These are phyloP conservation scores for Otis tarda DNA, from an alignment of 2,113 vertebrate genomes.

Conservation along the genomic window DNA sequence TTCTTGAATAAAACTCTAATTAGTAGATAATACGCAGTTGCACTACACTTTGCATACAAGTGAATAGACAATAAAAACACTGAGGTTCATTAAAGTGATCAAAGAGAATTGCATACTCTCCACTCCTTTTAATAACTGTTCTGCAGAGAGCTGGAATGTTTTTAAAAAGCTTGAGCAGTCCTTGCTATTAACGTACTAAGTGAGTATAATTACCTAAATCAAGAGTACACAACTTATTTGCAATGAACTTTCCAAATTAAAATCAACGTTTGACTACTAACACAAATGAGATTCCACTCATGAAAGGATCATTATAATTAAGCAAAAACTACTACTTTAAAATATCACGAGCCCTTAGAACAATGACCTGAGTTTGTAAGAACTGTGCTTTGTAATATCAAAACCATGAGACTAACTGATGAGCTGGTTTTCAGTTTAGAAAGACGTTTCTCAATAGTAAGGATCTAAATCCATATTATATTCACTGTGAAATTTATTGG, in stretches of 20 bases:
- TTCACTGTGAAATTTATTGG: background rate
- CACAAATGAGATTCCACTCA: constrained; percentile 46
- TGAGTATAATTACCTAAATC: constrained; percentile 66
- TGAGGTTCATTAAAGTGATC: constrained; percentile 70
- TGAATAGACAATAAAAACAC: constrained; percentile 65
- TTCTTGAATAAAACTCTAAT: constrained; percentile 54
- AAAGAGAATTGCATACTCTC: constrained; percentile 49
- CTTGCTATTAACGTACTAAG: constrained; percentile 59
- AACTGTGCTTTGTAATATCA: background rate
- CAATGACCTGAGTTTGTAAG: constrained; percentile 15
- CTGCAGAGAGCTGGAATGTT: constrained; percentile 50
- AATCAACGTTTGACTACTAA: constrained; percentile 56
- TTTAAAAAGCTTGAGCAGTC: constrained; percentile 53
- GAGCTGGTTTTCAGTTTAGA: background rate
- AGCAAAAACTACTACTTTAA: constrained; percentile 46
- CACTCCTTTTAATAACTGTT: constrained; percentile 59
- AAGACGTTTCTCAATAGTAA: background rate
- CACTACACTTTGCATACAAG: constrained; percentile 42
- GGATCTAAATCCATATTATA: background rate
- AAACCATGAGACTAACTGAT: background rate
- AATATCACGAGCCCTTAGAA: constrained; percentile 34
- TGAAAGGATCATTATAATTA: constrained; percentile 59
- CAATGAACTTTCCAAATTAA: constrained; percentile 67
- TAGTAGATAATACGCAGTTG: constrained; percentile 56
- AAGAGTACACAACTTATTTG: constrained; percentile 61